phyloP scores from a whole-genome alignment of 1,140 invertebrate genomes.

The Drosophila parvula region DNA sequence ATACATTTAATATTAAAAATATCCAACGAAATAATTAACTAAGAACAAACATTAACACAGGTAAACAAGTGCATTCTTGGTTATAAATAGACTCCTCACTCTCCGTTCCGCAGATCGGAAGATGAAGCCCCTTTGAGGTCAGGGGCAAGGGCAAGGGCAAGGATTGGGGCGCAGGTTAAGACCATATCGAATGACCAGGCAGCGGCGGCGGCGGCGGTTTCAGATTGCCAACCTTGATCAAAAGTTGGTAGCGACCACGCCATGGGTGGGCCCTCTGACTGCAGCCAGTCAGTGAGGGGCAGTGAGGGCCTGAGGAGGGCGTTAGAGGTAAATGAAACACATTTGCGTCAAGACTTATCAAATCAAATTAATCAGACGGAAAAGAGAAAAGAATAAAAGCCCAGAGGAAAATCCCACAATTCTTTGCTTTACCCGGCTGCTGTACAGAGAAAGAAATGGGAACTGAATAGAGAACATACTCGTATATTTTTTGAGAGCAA shows the following conservation, averaged over 20 bases:
- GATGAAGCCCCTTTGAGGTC: neutral
- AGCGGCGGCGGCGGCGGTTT: neutral
- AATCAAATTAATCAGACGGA: constrained; percentile 66
- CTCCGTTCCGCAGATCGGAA: neutral
- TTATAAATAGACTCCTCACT: constrained; percentile 2
- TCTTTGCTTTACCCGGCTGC: neutral
- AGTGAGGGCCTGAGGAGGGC: neutral
- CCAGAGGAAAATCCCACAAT: constrained; percentile 15
- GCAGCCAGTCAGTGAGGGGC: neutral
- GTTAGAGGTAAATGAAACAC: constrained; percentile 59
- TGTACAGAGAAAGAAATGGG: neutral
- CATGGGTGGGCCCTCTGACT: neutral
- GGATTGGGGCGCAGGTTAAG: constrained; percentile 6
- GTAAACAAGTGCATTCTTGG: neutral
- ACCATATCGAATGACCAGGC: constrained; percentile 11
- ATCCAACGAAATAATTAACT: too few relatives aligned
- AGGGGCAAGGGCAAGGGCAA: neutral
- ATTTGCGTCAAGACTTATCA: constrained; percentile 71
- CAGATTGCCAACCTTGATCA: constrained; percentile 1
- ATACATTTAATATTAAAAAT: neutral
- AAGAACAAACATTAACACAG: neutral
- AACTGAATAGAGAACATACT: too few relatives aligned
- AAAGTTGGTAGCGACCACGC: constrained; percentile 6
- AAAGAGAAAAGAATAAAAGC: neutral
- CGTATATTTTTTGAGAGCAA: too few relatives aligned